Conservation (phyloP, 2,888 invertebrate species). For the Epistrophe eligans region DNA sequence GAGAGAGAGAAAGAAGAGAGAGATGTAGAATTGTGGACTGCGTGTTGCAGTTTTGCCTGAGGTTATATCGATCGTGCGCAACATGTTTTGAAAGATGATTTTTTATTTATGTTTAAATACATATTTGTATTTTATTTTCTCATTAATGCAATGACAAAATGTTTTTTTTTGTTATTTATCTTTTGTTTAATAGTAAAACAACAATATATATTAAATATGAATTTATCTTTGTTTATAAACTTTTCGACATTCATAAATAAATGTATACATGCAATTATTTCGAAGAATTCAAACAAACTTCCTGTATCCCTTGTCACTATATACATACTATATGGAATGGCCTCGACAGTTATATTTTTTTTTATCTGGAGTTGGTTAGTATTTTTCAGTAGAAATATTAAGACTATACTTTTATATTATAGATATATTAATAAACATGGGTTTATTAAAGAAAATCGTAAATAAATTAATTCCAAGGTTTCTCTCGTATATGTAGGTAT, state of each 20-base stretch:
- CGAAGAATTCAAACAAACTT: conserved; percentile 12
- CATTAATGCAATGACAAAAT: conserved; percentile 33
- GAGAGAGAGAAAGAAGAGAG: neutral
- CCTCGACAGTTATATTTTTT: conserved; percentile 7
- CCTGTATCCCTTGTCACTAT: conserved; percentile 13
- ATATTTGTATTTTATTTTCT: neutral
- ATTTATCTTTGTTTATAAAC: conserved; percentile 6
- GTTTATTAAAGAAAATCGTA: conserved; percentile 6
- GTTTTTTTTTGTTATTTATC: neutral
- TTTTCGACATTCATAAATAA: conserved; percentile 8
- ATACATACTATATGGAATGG: neutral
- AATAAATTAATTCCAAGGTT: conserved; percentile 17
- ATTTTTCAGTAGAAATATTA: neutral
- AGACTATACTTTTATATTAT: neutral
- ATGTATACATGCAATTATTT: conserved; percentile 3
- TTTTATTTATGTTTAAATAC: neutral
- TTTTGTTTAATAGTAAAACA: conserved; percentile 27
- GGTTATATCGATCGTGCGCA: conserved; percentile 50
- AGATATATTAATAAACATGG: neutral
- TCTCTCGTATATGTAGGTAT: neutral
- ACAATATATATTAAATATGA: conserved; percentile 19
- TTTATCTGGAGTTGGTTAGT: conserved; percentile 30
- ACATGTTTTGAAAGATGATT: conserved; percentile 40
- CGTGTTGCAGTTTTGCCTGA: conserved; percentile 44
- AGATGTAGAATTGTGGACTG: neutral